phyloP scores from a whole-genome alignment of 2,797 vertebrate genomes.

The Acipenser oxyrinchus region DNA sequence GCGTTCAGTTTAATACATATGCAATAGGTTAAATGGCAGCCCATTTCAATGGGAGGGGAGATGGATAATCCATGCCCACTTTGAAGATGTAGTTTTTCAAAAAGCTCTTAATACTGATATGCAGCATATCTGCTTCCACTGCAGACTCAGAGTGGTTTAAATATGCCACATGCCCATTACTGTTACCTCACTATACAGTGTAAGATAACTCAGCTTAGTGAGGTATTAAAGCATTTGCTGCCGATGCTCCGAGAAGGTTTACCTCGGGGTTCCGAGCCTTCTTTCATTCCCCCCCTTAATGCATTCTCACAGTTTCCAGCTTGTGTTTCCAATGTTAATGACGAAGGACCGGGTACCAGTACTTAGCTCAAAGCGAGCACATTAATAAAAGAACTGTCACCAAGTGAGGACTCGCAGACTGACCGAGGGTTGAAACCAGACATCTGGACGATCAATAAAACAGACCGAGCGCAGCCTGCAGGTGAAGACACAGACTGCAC shows the following conservation, averaged over 20 bases:
- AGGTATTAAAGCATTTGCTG: constrained; percentile 27
- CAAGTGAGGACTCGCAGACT: no score
- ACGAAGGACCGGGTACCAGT: no score
- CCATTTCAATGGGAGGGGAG: constrained; percentile 4
- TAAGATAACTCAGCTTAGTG: constrained; percentile 35
- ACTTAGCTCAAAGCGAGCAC: no score
- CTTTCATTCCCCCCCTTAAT: no score
- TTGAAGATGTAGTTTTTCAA: constrained; percentile 12
- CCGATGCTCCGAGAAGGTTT: constrained; percentile 27
- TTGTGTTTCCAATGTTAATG: no score
- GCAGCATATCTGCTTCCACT: constrained; percentile 19
- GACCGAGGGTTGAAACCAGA: no score
- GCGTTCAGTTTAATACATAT: constrained; percentile 11
- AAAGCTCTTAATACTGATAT: constrained; percentile 11
- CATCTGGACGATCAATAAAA: no score
- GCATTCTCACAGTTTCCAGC: no score
- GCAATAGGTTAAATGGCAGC: constrained; percentile 7
- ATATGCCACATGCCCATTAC: constrained; percentile 21
- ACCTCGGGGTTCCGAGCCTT: no score
- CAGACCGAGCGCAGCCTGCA: no score
- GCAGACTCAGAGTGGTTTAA: constrained; percentile 29
- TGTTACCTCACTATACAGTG: constrained; percentile 27
- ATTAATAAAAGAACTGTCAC: no score
- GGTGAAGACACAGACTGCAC: no score
- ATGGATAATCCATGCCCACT: constrained; percentile 9